phyloP scores from a whole-genome alignment of 2,888 invertebrate genomes.

The Spicauda simplicius region DNA sequence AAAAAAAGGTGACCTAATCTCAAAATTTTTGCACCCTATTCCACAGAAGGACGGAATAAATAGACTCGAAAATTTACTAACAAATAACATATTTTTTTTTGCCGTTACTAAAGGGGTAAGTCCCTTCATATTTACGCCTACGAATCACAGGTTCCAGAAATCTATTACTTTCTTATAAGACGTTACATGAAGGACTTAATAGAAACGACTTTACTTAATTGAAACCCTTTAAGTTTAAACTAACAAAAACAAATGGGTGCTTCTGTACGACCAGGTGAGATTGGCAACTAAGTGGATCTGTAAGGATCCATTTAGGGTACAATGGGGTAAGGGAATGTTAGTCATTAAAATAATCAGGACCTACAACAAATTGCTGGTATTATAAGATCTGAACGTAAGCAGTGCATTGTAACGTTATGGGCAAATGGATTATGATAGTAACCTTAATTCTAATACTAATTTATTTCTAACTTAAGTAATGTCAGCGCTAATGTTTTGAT shows the following conservation, averaged over 20 bases:
- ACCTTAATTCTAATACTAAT: too few relatives aligned
- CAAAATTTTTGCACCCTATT: too few relatives aligned
- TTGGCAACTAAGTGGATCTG: constrained; percentile 21
- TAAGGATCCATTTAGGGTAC: constrained; percentile 19
- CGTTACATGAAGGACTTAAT: background rate
- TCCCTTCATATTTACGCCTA: too few relatives aligned
- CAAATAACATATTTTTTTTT: too few relatives aligned
- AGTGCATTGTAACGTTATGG: background rate
- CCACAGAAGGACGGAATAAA: too few relatives aligned
- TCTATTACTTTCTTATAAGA: background rate
- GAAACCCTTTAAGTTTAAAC: constrained; percentile 6
- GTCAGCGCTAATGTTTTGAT: too few relatives aligned
- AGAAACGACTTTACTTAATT: constrained; percentile 12
- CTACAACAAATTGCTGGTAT: constrained; percentile 17
- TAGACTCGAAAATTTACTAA: too few relatives aligned
- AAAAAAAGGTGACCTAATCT: too few relatives aligned
- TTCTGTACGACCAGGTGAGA: constrained; percentile 22
- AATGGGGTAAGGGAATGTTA: constrained; percentile 19
- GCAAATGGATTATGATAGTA: too few relatives aligned
- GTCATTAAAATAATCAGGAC: constrained; percentile 30
- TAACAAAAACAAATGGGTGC: constrained; percentile 19
- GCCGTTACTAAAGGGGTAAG: too few relatives aligned
- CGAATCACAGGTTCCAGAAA: too few relatives aligned
- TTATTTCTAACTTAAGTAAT: too few relatives aligned
- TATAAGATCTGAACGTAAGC: background rate